Evolutionary conservation across 2,797 vertebrate species (phyloP).

Genomic region (Champsocephalus gunnari): DNA sequence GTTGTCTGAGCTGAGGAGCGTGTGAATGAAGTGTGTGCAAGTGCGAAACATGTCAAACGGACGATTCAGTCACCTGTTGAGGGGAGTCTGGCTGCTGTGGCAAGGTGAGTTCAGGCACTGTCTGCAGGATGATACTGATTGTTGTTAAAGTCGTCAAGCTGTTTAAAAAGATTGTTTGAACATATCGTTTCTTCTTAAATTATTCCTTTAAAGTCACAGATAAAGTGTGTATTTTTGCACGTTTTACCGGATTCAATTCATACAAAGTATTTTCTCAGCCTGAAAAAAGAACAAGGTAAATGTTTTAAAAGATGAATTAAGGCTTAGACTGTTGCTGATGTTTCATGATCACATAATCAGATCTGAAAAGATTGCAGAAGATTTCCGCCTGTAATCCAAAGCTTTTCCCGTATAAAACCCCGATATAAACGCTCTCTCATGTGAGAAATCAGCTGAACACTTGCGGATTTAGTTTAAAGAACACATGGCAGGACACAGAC

Average conservation of each 20-base stretch:
- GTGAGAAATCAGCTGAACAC: constrained; percentile 58
- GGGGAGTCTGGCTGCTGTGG: constrained; percentile 77
- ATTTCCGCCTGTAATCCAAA: constrained; percentile 34
- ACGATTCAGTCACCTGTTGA: constrained; percentile 79
- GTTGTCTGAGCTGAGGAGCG: constrained; percentile 47
- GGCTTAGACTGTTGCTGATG: neutral
- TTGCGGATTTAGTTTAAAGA: constrained; percentile 43
- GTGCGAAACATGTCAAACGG: constrained; percentile 76
- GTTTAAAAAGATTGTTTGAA: constrained; percentile 9
- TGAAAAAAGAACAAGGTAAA: neutral
- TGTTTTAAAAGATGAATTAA: constrained; percentile 1
- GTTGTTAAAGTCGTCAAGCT: neutral
- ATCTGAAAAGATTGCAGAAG: constrained; percentile 21
- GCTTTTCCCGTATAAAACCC: constrained; percentile 31
- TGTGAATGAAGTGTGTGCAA: constrained; percentile 59
- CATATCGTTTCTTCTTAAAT: neutral
- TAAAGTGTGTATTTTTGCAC: neutral
- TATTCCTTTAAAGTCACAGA: neutral
- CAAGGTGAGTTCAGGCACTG: constrained; percentile 80
- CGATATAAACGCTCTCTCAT: constrained; percentile 53
- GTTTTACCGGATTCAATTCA: neutral
- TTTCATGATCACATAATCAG: neutral
- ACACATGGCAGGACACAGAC: constrained; percentile 50
- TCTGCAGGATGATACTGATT: constrained; percentile 9
- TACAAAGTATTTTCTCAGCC: neutral